These are phyloP conservation scores for Calliphora vomitoria DNA, from an alignment of 2,888 invertebrate species.

Conservation along the genomic window DNA sequence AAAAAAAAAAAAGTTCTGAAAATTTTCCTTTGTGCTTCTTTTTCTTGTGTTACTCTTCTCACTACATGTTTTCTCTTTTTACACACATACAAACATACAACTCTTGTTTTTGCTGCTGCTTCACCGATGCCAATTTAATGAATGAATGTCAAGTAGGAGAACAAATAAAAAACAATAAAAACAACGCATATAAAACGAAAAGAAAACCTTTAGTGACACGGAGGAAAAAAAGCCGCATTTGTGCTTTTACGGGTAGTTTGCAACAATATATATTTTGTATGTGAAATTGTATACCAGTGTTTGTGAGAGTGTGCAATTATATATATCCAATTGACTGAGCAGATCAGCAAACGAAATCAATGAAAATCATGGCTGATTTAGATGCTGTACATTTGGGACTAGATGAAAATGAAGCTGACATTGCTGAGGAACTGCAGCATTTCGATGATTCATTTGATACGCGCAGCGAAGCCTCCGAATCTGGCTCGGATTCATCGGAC, in stretches of 20 bases:
- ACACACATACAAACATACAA: slow-evolving; percentile 30
- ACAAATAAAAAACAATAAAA: slow-evolving; percentile 63
- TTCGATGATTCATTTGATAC: slow-evolving; percentile 90
- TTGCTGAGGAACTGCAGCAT: slow-evolving; percentile 92
- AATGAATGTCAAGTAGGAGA: slow-evolving; percentile 71
- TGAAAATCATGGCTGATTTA: slow-evolving; percentile 84
- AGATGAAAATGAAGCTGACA: slow-evolving; percentile 89
- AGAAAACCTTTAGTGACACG: neutral
- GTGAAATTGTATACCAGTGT: slow-evolving; percentile 49
- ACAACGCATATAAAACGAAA: slow-evolving; percentile 49
- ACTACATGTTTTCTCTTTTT: slow-evolving; percentile 50
- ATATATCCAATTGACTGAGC: neutral
- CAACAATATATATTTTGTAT: slow-evolving; percentile 64
- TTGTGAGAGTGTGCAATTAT: slow-evolving; percentile 32
- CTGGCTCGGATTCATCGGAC: slow-evolving; percentile 86
- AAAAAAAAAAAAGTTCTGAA: slow-evolving; percentile 59
- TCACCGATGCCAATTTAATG: slow-evolving; percentile 30
- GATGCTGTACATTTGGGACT: slow-evolving; percentile 88
- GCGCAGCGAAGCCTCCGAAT: slow-evolving; percentile 94
- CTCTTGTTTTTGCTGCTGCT: slow-evolving; percentile 46
- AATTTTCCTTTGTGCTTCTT: slow-evolving; percentile 64
- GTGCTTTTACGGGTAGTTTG: slow-evolving; percentile 64
- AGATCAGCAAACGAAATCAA: slow-evolving; percentile 38
- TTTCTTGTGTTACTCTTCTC: slow-evolving; percentile 43
- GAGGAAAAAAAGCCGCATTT: slow-evolving; percentile 72